Base-by-base conservation (phyloP, 2,113 vertebrate genomes). In the Caloenas nicobarica region DNA sequence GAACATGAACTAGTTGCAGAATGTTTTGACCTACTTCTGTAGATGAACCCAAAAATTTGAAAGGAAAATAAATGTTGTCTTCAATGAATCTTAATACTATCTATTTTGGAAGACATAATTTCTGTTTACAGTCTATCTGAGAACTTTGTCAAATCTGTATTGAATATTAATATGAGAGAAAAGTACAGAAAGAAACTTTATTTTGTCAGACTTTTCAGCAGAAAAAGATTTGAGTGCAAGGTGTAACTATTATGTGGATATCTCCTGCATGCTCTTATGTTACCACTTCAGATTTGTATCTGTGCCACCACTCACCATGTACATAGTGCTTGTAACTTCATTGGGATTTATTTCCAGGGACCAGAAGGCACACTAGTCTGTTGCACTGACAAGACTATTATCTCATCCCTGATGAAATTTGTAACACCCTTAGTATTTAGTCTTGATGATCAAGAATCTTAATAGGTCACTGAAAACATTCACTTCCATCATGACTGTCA, bases 11-110 rank as follows among this genome's bases (percentile, higher is more conserved):
- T 86, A 86, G 51, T 84, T 95, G 69, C 36, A 29, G 57, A 93
- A 71, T 64, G 64, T 81, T 93, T 92, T 79, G 81, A 89, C 94
- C 93, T 95, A 81, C 29, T 95, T 97, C 65, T 84, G 38, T 28
- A 86, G 72, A 90, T 44, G 36, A 81, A 81, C 46, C 2, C 42
- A 86, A 51, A 77, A 56, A 50, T 68, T 34, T 84, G 64, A 84
- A 92, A 93, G 24, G 56, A 81, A 94, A 86, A 77, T 34, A 71
- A 74, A 38, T 56, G 33, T 73, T 83, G 22, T 42, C 38, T 92
- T 86, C 56, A 76, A 57, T 61, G 28, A 71, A 74, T 71, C 69
- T 91, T 48, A 56, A 73, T 50, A 28, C 12, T 57, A 2, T 57
- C 17, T 88, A 7, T 72, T 86, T 83, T 57, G 48, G 81, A 95